A percentile compares a stretch with the other conserved stretches of the same genome.
Evolutionary conservation across 1,140 invertebrate species (phyloP).

Genomic region (Pygmarrhopalites habei): DNA sequence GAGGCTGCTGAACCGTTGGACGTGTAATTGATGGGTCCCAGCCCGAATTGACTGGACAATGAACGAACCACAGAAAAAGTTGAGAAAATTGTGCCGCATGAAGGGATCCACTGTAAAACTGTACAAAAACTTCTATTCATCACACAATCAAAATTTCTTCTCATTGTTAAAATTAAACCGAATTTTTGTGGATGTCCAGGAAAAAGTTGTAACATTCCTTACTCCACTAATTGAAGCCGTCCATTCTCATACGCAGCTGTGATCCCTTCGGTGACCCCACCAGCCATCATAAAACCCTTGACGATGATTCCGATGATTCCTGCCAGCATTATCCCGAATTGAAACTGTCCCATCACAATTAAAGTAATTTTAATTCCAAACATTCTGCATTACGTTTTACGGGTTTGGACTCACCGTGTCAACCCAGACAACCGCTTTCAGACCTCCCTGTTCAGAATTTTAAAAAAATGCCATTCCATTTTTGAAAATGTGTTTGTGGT

Average conservation of each 20-base stretch:
- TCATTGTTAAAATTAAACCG: neutral
- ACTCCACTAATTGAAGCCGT: constrained; percentile 27
- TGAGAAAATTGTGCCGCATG: constrained; percentile 48
- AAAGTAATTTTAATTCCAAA: too few relatives aligned
- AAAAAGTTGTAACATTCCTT: neutral
- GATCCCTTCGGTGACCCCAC: constrained; percentile 4
- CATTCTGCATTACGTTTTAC: too few relatives aligned
- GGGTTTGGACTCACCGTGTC: too few relatives aligned
- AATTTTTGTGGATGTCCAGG: neutral
- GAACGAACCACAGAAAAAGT: constrained; percentile 46
- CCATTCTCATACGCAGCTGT: constrained; percentile 14
- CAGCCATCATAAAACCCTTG: constrained; percentile 27
- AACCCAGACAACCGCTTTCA: too few relatives aligned
- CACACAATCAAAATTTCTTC: neutral
- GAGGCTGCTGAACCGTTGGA: constrained; percentile 46
- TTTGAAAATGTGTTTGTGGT: too few relatives aligned
- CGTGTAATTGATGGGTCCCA: constrained; percentile 50
- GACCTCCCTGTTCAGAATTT: too few relatives aligned
- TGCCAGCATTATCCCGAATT: constrained; percentile 29
- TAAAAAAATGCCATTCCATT: too few relatives aligned
- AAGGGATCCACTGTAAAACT: constrained; percentile 46
- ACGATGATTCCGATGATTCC: constrained; percentile 34
- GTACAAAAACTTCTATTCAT: neutral
- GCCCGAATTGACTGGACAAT: constrained; percentile 49
- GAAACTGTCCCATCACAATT: too few relatives aligned